Conservation (phyloP, 2,888 invertebrate genomes). For the Papilio elwesi region DNA sequence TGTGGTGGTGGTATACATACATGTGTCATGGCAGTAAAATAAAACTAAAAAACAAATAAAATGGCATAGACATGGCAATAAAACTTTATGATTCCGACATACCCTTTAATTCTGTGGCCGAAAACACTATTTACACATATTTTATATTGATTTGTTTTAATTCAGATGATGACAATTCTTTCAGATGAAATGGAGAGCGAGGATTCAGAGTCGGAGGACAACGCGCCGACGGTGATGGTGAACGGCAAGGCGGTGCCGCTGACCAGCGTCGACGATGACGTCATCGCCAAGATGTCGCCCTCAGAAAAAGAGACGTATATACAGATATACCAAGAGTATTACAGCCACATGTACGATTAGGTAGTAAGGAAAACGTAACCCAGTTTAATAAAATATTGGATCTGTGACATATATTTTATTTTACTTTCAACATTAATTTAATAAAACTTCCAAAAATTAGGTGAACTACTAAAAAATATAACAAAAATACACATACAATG, state of each 20-base stretch:
- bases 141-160: too few relatives aligned
- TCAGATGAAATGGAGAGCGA: conserved; percentile 89
- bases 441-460: too few relatives aligned
- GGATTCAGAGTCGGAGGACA: conserved; percentile 91
- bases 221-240: conserved; percentile 92
- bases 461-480: too few relatives aligned
- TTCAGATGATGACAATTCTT: background rate
- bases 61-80: too few relatives aligned
- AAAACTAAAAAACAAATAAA: too few relatives aligned
- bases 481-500: too few relatives aligned
- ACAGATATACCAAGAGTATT: conserved; percentile 96
- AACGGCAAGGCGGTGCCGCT: conserved; percentile 91
- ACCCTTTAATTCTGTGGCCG: too few relatives aligned
- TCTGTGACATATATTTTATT: conserved; percentile 10
- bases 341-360: conserved; percentile 93
- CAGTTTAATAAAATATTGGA: conserved; percentile 5
- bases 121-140: too few relatives aligned
- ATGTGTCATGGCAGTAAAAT: too few relatives aligned
- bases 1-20: too few relatives aligned
- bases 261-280: conserved; percentile 92
- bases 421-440: background rate
- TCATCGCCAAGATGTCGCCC: conserved; percentile 95
- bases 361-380: conserved; percentile 23
- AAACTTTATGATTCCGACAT: too few relatives aligned
- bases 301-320: conserved; percentile 97